These are phyloP conservation scores for Sturnus vulgaris DNA, from an alignment of 2,113 vertebrate species.

Conservation along the genomic window DNA sequence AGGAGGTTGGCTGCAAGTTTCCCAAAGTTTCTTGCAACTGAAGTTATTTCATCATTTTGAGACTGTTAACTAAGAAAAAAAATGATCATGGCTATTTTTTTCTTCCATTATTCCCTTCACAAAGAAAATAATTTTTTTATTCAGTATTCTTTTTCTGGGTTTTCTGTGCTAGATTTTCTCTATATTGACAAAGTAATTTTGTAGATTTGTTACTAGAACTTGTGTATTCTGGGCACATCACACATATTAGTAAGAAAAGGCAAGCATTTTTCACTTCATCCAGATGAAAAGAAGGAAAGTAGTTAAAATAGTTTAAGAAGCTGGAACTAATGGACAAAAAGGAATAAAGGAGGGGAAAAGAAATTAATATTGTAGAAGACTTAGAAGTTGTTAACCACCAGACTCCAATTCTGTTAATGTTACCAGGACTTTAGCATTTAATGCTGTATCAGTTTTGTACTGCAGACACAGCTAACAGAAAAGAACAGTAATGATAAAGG, in stretches of 20 bases:
- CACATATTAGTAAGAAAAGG: neutral
- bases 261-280: neutral
- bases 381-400: neutral
- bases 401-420: neutral
- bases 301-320: neutral
- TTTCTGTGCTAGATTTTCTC: neutral
- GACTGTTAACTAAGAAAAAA: neutral
- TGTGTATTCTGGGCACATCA: neutral
- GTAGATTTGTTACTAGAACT: neutral
- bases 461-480: neutral
- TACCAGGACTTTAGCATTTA: neutral
- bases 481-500: neutral
- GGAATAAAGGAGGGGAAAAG: neutral
- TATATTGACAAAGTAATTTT: neutral
- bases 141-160: neutral
- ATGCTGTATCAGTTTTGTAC: neutral
- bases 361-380: neutral
- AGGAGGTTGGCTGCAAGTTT: neutral
- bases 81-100: neutral
- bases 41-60: neutral
- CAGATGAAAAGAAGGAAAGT: neutral
- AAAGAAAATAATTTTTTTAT: neutral
- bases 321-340: neutral
- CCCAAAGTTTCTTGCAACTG: neutral
- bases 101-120: neutral